Percentiles rank a stretch among this genome's conserved stretches.
Evolutionary conservation across 2,888 invertebrate species (phyloP).

Genomic region (Gerris lacustris): DNA sequence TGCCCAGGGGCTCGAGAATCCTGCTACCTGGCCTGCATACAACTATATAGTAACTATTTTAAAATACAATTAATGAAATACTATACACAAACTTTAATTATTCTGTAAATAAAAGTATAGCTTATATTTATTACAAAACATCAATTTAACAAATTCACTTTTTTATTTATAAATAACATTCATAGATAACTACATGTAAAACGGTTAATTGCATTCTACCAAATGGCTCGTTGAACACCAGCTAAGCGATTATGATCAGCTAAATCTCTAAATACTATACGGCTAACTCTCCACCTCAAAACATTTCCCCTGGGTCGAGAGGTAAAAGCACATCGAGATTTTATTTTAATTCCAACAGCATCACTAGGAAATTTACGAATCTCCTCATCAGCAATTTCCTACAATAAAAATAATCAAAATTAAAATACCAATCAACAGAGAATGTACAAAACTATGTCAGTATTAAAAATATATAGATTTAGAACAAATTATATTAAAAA

Average conservation of each 20-base stretch:
- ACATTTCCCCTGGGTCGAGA: constrained; percentile 74
- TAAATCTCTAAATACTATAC: constrained; percentile 79
- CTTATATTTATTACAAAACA: no score
- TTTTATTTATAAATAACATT: no score
- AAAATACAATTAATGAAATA: no score
- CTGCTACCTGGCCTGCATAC: no score
- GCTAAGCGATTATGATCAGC: constrained; percentile 88
- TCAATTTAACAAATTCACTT: no score
- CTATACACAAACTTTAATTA: no score
- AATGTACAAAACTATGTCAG: no score
- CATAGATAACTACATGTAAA: neutral
- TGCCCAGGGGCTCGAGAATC: no score
- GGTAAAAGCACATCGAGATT: constrained; percentile 74
- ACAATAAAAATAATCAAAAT: constrained; percentile 33
- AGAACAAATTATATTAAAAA: no score
- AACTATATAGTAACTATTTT: no score
- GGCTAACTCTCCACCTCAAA: constrained; percentile 69
- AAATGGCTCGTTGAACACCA: constrained; percentile 88
- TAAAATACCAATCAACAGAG: neutral
- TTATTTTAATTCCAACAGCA: constrained; percentile 49
- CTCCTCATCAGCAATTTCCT: constrained; percentile 65
- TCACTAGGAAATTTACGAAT: constrained; percentile 63
- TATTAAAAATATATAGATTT: no score
- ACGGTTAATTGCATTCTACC: constrained; percentile 42
- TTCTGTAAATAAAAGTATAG: no score